phyloP scores from a whole-genome alignment of 1,140 invertebrate genomes.

The Dendroctonus ponderosae region DNA sequence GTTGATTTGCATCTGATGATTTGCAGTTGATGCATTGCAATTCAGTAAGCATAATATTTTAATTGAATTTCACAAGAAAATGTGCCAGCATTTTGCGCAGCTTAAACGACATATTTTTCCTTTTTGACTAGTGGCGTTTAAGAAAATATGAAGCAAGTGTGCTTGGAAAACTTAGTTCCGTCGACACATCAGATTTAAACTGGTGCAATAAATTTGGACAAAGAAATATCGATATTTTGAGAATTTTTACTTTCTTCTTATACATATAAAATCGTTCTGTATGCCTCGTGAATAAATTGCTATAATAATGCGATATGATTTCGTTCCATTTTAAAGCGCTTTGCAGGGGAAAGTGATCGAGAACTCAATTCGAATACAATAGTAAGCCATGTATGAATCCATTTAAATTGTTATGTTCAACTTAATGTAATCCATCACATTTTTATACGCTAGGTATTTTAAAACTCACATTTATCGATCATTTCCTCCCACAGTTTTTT shows the following conservation, averaged over 20 bases:
- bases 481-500: no score
- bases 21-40: no score
- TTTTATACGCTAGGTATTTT: no score
- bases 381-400: not conserved
- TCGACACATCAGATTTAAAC: not conserved
- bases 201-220: not conserved
- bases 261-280: not conserved
- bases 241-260: not conserved
- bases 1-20: not conserved
- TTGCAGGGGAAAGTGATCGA: not conserved
- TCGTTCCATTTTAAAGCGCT: not conserved
- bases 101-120: not conserved
- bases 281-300: not conserved
- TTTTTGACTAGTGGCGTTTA: not conserved
- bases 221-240: not conserved
- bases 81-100: not conserved
- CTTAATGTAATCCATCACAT: no score
- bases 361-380: not conserved
- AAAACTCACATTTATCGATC: no score
- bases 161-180: not conserved
- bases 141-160: not conserved
- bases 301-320: slow-evolving; percentile 2
- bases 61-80: not conserved
- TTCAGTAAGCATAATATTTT: not conserved
- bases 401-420: not conserved